These are phyloP conservation scores for Diloba caeruleocephala DNA, from an alignment of 2,888 invertebrate genomes.

Conservation along the genomic window DNA sequence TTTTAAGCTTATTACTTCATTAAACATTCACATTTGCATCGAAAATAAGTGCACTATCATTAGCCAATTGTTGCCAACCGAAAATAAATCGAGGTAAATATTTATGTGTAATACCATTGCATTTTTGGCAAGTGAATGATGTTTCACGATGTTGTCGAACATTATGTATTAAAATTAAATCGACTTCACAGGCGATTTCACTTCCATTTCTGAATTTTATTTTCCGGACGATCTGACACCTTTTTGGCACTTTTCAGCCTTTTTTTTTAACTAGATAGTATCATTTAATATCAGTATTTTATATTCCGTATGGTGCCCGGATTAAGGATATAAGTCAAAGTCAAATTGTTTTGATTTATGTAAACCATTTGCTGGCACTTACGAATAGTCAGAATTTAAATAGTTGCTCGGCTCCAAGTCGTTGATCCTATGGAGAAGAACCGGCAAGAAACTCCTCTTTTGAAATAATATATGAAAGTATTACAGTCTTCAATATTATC, in stretches of 20 bases:
- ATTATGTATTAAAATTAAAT: conserved; percentile 27
- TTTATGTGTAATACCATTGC: conserved; percentile 11
- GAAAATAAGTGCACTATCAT: conserved; percentile 15
- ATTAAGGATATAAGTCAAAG: no score
- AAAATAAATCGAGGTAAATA: conserved; percentile 12
- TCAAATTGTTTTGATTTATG: no score
- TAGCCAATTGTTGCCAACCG: conserved; percentile 15
- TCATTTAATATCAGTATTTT: no score
- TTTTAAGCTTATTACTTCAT: conserved; percentile 5
- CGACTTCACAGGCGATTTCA: conserved; percentile 3
- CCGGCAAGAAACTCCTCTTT: no score
- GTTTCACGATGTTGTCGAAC: conserved; percentile 27
- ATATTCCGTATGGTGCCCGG: no score
- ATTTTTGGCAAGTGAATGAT: conserved; percentile 35
- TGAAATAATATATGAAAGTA: no score
- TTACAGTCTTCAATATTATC: no score
- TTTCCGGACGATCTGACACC: conserved; percentile 10
- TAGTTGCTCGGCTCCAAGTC: no score
- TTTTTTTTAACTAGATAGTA: no score
- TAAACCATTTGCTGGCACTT: no score
- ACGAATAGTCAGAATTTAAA: no score
- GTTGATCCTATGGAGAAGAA: no score
- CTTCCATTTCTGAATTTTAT: conserved; percentile 19
- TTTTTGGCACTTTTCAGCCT: neutral
- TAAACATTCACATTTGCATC: conserved; percentile 4